Percentiles rank a stretch among this genome's conserved stretches.
Conservation (phyloP, 2,113 vertebrate species). For the Tupaia tana region DNA sequence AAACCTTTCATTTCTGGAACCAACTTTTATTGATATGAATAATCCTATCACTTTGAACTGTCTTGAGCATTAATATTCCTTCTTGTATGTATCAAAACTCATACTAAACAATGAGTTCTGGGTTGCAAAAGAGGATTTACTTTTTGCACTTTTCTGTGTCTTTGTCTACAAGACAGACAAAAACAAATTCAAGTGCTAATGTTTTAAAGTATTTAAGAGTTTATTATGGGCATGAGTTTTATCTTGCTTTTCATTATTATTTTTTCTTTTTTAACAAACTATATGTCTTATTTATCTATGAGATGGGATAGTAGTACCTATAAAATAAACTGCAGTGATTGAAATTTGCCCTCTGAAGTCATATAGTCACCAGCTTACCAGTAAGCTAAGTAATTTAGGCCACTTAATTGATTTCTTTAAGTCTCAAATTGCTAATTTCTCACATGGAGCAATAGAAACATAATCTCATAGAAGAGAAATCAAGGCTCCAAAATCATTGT, state of each 20-base stretch:
- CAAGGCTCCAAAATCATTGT: fast-evolving
- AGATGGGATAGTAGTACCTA: neutral
- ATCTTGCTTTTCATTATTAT: neutral
- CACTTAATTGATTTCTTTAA: neutral
- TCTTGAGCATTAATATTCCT: no score
- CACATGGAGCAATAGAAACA: neutral
- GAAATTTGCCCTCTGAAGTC: neutral
- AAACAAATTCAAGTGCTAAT: no score
- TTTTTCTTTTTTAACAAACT: neutral
- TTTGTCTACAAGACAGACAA: no score
- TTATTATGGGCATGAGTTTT: neutral
- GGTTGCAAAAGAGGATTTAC: no score
- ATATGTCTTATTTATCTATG: neutral
- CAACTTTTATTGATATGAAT: no score
- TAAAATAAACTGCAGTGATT: neutral
- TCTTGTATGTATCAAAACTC: no score
- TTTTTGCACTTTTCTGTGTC: no score
- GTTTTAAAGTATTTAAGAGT: neutral
- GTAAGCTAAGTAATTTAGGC: neutral
- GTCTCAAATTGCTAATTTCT: neutral
- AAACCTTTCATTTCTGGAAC: no score
- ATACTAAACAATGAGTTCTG: no score
- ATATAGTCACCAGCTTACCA: neutral
- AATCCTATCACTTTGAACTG: no score
- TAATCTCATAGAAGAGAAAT: neutral